Base-by-base conservation (phyloP, 1,140 invertebrate species). In the Drosophila fuyamai region DNA sequence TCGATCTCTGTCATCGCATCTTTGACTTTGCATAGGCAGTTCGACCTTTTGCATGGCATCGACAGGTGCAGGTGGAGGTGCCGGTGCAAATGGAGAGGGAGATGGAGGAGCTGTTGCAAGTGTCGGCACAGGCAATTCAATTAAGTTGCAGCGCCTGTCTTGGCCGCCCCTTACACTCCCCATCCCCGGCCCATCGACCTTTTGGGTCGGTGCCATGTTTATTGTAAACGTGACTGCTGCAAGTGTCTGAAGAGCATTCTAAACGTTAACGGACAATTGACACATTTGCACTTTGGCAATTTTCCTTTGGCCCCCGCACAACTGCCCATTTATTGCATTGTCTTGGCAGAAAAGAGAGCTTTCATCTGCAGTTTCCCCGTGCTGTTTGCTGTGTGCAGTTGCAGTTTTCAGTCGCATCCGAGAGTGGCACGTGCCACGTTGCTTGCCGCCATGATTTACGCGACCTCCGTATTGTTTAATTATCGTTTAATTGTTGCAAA, bases 401-500 rank as follows among this genome's bases (percentile, higher is more conserved):
- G 41, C 79, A 79, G 54, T 47, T 65, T 23, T 38, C 51, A 53
- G 67, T 48, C 29, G 36, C 27, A 40, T 40, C 51, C 54, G 46
- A 16, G 40, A 55, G 58, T 48, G 60, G 60, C 53, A 67, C 57
- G 63, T 67, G 67, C 56, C 61, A 85, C 65, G 50, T 61, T 41
- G 62, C 59, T 66, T 16, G 18, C 62, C 40, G 72, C 46, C 73
- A 84, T 88, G 84, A 84, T 89, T 88, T 84, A 84, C 84, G 84
- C 72, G 73, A 59, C 54, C 50, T 65, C 60, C 48, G 76, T 75
- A 61, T 89, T 88, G 84, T 90, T 90, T 77, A 86, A 90, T 91
- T 88, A 91, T 88, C 77, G 88, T 84, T 88, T 88, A 91, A 91
- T 91, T 81, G 77, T 80, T 75, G 80, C 78, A 83, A 91, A 88